These are phyloP conservation scores for Melanocharis versteri DNA, from an alignment of 2,113 vertebrate species.

Conservation along the genomic window DNA sequence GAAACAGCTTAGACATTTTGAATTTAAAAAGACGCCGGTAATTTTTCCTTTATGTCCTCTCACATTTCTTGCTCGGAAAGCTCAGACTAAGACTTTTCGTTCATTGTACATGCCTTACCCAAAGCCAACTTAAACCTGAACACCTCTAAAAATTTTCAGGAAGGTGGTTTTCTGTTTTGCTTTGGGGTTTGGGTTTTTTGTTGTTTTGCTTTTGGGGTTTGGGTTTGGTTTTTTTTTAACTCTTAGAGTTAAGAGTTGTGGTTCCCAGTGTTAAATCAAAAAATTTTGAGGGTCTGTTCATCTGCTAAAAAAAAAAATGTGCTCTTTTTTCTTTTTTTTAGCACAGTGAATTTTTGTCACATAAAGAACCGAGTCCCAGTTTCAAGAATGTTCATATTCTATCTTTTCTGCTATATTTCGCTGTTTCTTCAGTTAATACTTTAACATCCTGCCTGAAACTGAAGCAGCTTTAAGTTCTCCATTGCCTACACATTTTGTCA, in stretches of 20 bases:
- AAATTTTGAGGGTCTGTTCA: not conserved
- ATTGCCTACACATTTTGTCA: slow-evolving; percentile 20
- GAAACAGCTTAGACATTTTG: not conserved
- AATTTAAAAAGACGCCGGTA: not conserved
- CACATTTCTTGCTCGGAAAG: not conserved
- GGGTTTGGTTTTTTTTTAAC: not conserved
- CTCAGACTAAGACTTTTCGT: not conserved
- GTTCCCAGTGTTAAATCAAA: not conserved
- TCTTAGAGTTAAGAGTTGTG: not conserved
- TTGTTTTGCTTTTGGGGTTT: not conserved
- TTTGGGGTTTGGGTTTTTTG: not conserved
- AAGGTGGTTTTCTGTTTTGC: not conserved
- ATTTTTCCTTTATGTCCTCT: not conserved
- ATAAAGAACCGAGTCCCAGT: not conserved
- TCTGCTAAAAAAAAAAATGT: not conserved
- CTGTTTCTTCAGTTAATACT: slow-evolving; percentile 16
- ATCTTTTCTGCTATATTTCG: not conserved
- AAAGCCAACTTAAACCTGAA: not conserved
- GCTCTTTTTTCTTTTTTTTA: not conserved
- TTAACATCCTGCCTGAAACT: not conserved
- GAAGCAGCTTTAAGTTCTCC: not conserved
- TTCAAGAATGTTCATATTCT: not conserved
- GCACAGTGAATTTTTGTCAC: not conserved
- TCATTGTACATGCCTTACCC: not conserved
- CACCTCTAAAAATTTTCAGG: not conserved